These are phyloP conservation scores for Amphiprion clarkii DNA, from an alignment of 2,797 vertebrate genomes.

Conservation along the genomic window DNA sequence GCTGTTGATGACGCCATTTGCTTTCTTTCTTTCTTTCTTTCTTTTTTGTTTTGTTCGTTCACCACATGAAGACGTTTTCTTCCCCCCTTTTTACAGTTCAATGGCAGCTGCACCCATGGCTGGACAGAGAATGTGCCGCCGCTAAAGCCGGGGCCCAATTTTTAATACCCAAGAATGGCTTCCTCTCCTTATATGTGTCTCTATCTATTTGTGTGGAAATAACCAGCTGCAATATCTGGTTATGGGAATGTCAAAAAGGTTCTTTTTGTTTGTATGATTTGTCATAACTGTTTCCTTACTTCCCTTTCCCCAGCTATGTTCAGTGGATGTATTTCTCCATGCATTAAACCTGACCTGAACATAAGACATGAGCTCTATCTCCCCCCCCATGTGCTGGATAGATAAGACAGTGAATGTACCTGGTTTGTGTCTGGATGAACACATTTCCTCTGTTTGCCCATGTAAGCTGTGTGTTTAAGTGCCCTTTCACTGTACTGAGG, in stretches of 20 bases:
- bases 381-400: conserved; percentile 69
- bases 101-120: conserved; percentile 82
- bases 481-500: conserved; percentile 71
- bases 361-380: conserved; percentile 74
- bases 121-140: conserved; percentile 81
- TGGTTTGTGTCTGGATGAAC: conserved; percentile 56
- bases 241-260: conserved; percentile 70
- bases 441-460: conserved; percentile 64
- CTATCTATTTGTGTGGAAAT: conserved; percentile 77
- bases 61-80: conserved; percentile 69
- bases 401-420: conserved; percentile 71
- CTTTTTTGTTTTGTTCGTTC: conserved; percentile 43
- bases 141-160: conserved; percentile 64
- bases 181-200: conserved; percentile 76
- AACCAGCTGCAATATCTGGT: conserved; percentile 80
- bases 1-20: conserved; percentile 63
- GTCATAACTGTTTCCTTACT: conserved; percentile 84
- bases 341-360: conserved; percentile 80
- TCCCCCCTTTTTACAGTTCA: conserved; percentile 80
- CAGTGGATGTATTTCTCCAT: conserved; percentile 82
- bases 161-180: conserved; percentile 67
- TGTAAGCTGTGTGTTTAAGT: conserved; percentile 64
- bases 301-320: conserved; percentile 85
- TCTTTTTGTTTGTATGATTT: conserved; percentile 76
- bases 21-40: conserved; percentile 62